Evolutionary conservation across 2,888 invertebrate genomes (phyloP), one percentile per base, ranked within the genome.

Genomic region (Diaphora mendica): DNA sequence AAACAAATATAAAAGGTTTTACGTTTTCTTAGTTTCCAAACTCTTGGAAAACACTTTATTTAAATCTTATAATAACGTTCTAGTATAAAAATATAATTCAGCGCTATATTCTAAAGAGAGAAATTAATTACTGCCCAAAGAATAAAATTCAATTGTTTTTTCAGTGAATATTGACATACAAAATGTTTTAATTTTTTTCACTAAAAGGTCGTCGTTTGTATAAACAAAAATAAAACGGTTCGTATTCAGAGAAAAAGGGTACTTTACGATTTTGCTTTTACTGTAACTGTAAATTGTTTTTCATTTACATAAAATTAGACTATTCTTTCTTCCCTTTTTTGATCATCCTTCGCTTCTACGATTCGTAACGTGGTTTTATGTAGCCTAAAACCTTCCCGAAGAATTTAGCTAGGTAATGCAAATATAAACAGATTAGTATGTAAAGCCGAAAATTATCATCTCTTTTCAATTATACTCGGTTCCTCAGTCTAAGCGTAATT

Each of bases 1-100:
- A 77, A 71, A 80, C 78, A 82, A 62, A 76, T 76, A 73, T 62
- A 68, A 42, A 82, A 48, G 83, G 82, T 83, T 83, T 81, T 84
- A 81, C 80, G 78, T 82, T 73, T n/a, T 55, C 68, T 33, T 68
- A 73, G 68, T 72, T 72, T 70, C 4, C 55, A 68, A 79, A 78
- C 74, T 78, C 82, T 74, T 68, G 30, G 64, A 59, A 71, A 77
- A 68, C 73, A 51, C 35, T 59, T 62, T 30, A 44, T 48, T 0
- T 44, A 44, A 17, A 15, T 44, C 17, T 44, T 15, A 44, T 44
- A 48, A 4, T 48, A 48, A 48, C 5, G 4, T 48, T 48, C 7
- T 48, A 48, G 48, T 48, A 48, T 0, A 17, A 48, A 20, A 20
- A 20, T 20, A 48, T 20, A 20, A 8, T 23, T 51, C 51, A 51